Percentiles rank a stretch among this genome's conserved stretches.
phyloP scores from a whole-genome alignment of 2,113 vertebrate genomes.

The Lepus europaeus region DNA sequence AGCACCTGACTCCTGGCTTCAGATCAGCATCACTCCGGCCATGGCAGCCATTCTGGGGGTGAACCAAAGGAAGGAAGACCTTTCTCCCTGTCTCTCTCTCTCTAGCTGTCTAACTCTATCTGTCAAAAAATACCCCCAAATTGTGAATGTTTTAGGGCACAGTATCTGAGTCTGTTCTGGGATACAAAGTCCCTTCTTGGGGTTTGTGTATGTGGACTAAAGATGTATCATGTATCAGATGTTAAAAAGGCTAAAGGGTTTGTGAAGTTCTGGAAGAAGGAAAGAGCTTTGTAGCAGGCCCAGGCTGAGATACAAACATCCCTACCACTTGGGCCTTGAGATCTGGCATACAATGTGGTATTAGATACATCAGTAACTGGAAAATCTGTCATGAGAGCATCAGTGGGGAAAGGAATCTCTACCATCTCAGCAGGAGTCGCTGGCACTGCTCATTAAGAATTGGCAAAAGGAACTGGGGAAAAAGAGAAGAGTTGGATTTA shows the following conservation, averaged over 20 bases:
- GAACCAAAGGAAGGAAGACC: too few species aligned
- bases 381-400: neutral
- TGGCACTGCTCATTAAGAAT: neutral
- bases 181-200: neutral
- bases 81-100: too few species aligned
- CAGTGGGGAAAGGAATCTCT: neutral
- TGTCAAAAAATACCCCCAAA: too few species aligned
- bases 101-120: too few species aligned
- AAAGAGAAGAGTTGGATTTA: neutral
- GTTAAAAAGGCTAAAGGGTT: neutral
- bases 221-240: neutral
- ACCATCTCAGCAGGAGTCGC: neutral
- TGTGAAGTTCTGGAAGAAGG: neutral
- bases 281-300: neutral
- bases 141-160: neutral
- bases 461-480: neutral
- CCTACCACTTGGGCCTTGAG: neutral
- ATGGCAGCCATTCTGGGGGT: too few species aligned
- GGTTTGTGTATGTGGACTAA: neutral
- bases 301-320: neutral
- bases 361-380: neutral
- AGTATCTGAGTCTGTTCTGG: neutral
- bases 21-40: too few species aligned
- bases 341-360: neutral
- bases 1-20: too few species aligned